phyloP scores from a whole-genome alignment of 2,888 invertebrate genomes.

The Calameuta filiformis region DNA sequence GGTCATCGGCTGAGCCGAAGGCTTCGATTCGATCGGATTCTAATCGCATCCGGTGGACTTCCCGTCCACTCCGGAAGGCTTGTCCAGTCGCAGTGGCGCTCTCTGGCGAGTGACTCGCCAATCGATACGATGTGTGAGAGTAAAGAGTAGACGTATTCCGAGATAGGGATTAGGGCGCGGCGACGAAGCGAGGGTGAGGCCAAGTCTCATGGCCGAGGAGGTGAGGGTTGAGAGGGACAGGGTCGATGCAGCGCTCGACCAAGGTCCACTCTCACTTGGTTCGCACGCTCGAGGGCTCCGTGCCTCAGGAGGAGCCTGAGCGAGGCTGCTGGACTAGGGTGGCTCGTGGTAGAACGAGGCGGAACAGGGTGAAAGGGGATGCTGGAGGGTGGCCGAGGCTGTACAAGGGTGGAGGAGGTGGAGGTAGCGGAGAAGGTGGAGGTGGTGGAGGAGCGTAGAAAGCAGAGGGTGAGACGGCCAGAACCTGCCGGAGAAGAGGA shows the following conservation, averaged over 20 bases:
- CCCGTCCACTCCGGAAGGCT: conserved; percentile 3
- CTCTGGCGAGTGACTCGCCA: conserved; percentile 56
- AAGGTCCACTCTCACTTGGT: conserved; percentile 64
- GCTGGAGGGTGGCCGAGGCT: background rate
- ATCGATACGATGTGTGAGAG: conserved; percentile 56
- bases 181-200: conserved; percentile 43
- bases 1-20: background rate
- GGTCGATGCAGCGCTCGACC: conserved; percentile 64
- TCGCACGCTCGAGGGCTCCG: conserved; percentile 32
- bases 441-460: conserved; percentile 33
- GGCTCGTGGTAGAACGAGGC: background rate
- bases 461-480: conserved; percentile 29
- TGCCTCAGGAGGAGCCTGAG: conserved; percentile 33
- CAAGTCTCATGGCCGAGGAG: background rate
- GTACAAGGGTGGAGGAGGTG: conserved; percentile 20
- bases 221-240: conserved; percentile 47
- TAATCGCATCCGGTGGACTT: background rate
- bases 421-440: conserved; percentile 14
- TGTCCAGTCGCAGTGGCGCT: conserved; percentile 48
- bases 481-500: conserved; percentile 11
- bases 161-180: conserved; percentile 64
- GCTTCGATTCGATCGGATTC: background rate
- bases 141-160: conserved; percentile 53
- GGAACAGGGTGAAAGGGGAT: background rate
- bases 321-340: background rate